phyloP scores from a whole-genome alignment of 2,888 invertebrate species.

The Ormyrus rosae region DNA sequence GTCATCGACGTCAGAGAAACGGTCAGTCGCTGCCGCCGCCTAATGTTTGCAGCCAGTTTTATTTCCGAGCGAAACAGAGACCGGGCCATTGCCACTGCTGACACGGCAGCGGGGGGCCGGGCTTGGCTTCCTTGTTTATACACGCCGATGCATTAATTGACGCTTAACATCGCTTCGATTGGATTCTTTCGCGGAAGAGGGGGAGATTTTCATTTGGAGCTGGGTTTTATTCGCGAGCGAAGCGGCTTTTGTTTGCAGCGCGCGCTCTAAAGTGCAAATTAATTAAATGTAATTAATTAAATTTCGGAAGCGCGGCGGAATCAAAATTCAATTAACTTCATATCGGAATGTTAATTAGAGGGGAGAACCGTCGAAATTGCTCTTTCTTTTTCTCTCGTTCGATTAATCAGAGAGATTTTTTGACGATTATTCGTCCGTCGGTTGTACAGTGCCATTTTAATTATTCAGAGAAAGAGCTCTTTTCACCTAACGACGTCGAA shows the following conservation, averaged over 20 bases:
- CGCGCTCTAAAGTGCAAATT: slow-evolving; percentile 8
- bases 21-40: not conserved
- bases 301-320: not conserved
- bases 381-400: too few relatives aligned
- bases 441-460: too few relatives aligned
- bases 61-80: slow-evolving; percentile 14
- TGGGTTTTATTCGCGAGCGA: not conserved
- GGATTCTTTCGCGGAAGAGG: slow-evolving; percentile 6
- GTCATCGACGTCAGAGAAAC: slow-evolving; percentile 6
- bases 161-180: slow-evolving; percentile 13
- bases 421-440: too few relatives aligned
- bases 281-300: slow-evolving; percentile 27
- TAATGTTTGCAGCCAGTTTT: slow-evolving; percentile 24
- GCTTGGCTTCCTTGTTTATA: slow-evolving; percentile 32
- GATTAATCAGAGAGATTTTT: too few relatives aligned
- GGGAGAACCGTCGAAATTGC: too few relatives aligned
- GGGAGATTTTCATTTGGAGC: not conserved
- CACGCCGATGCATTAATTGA: slow-evolving; percentile 16
- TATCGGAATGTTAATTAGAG: slow-evolving; percentile 23
- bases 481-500: too few relatives aligned
- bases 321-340: slow-evolving; percentile 15
- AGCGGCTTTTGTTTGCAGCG: not conserved
- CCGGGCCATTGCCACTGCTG: slow-evolving; percentile 41
- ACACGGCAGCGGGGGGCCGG: not conserved
- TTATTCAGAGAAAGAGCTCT: too few relatives aligned